Percentiles rank a stretch among this genome's conserved stretches.
These are phyloP conservation scores for Bombus pyrosoma DNA, from an alignment of 1,140 invertebrate species.

Conservation along the genomic window DNA sequence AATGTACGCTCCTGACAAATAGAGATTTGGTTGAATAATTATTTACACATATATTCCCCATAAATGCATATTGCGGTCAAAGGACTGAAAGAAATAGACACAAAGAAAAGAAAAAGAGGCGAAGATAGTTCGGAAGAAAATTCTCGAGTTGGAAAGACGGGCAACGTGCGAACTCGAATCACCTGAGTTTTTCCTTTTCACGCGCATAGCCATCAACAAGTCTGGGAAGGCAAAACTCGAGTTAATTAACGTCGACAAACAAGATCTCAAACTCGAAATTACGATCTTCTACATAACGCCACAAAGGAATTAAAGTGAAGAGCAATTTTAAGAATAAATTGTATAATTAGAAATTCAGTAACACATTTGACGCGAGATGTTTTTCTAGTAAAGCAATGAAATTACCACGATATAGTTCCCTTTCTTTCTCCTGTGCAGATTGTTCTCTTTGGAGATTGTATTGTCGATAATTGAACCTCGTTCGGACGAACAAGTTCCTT, in stretches of 20 bases:
- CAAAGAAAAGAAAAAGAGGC: neutral
- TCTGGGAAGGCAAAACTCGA: neutral
- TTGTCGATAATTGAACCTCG: neutral
- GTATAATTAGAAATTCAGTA: conserved; percentile 9
- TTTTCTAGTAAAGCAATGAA: neutral
- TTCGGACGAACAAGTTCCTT: neutral
- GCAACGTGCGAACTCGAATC: too few relatives aligned
- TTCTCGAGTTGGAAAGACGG: neutral
- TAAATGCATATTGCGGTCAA: conserved; percentile 1
- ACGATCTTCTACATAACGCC: neutral
- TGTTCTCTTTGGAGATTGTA: neutral
- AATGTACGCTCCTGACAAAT: too few relatives aligned
- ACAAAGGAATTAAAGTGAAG: conserved; percentile 13
- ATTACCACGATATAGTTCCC: neutral
- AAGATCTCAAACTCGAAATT: neutral
- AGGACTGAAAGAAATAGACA: neutral
- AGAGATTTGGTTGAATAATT: too few relatives aligned
- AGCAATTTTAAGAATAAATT: neutral
- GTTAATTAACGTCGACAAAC: conserved; percentile 37
- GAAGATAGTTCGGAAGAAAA: neutral
- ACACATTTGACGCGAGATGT: neutral
- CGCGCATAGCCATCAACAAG: too few relatives aligned
- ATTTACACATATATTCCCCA: too few relatives aligned
- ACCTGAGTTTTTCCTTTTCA: neutral
- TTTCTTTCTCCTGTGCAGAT: neutral